These are phyloP conservation scores for Erpetoichthys calabaricus DNA, from an alignment of 2,797 vertebrate genomes.

Conservation along the genomic window DNA sequence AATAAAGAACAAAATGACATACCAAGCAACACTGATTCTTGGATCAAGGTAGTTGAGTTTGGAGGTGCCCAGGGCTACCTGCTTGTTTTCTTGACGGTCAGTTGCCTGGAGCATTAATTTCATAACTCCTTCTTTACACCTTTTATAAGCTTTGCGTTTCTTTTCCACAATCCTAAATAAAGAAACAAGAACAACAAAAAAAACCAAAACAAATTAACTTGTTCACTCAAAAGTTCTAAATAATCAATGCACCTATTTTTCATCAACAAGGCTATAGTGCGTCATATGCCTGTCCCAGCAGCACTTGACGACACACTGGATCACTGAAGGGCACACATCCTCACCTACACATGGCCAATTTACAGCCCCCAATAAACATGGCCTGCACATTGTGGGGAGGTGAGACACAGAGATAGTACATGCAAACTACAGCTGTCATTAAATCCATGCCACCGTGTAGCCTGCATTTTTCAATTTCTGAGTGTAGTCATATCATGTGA, in stretches of 20 bases:
- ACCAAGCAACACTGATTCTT: conserved; percentile 64
- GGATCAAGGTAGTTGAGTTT: conserved; percentile 73
- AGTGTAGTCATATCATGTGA: not conserved
- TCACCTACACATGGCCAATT: not conserved
- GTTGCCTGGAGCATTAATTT: conserved; percentile 66
- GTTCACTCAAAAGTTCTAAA: too few relatives aligned
- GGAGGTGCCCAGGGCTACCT: conserved; percentile 63
- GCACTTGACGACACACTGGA: not conserved
- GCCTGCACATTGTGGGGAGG: too few relatives aligned
- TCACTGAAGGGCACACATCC: not conserved
- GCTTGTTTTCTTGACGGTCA: conserved; percentile 63
- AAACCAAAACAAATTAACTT: not conserved
- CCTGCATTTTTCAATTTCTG: not conserved
- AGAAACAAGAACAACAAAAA: not conserved
- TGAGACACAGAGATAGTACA: too few relatives aligned
- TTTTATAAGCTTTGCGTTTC: conserved; percentile 46
- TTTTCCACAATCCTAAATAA: conserved; percentile 43
- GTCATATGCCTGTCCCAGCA: too few relatives aligned
- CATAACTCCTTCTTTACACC: conserved; percentile 54
- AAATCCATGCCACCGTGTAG: not conserved
- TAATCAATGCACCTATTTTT: too few relatives aligned
- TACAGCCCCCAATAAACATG: too few relatives aligned
- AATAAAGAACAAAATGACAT: conserved; percentile 10
- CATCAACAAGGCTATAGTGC: too few relatives aligned
- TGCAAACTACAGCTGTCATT: not conserved